Conservation (phyloP, 2,888 invertebrate species). For the Leptinotarsa juncta region DNA sequence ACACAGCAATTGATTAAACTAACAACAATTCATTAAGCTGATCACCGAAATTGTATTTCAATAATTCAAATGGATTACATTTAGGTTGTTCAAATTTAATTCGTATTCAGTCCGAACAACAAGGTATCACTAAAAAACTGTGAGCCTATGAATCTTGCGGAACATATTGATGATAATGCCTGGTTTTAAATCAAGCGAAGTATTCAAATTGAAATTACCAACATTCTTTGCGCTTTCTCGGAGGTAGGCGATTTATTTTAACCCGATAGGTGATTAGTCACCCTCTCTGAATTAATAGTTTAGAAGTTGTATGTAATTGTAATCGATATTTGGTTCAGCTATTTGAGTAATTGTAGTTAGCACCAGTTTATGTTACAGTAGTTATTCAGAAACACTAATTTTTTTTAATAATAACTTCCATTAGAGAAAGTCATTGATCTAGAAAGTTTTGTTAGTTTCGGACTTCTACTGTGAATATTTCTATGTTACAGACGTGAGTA, state of each 20-base stretch:
- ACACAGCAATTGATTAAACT: neutral
- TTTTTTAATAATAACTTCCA: neutral
- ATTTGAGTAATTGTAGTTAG: neutral
- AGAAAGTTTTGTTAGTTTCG: neutral
- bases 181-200: conserved; percentile 3
- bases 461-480: neutral
- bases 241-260: neutral
- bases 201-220: conserved; percentile 6
- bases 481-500: neutral
- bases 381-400: neutral
- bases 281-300: neutral
- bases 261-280: neutral
- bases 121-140: neutral
- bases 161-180: neutral
- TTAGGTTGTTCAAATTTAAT: neutral
- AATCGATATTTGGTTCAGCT: neutral
- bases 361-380: neutral
- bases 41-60: conserved; percentile 3
- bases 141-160: neutral
- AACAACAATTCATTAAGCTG: neutral
- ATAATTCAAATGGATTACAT: conserved; percentile 12
- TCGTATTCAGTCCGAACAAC: neutral
- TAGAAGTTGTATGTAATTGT: neutral
- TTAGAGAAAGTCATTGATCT: too few species aligned
- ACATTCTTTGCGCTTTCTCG: conserved; percentile 10